Conservation (phyloP, 1,140 invertebrate species). For the Aphaenogaster rudis region DNA sequence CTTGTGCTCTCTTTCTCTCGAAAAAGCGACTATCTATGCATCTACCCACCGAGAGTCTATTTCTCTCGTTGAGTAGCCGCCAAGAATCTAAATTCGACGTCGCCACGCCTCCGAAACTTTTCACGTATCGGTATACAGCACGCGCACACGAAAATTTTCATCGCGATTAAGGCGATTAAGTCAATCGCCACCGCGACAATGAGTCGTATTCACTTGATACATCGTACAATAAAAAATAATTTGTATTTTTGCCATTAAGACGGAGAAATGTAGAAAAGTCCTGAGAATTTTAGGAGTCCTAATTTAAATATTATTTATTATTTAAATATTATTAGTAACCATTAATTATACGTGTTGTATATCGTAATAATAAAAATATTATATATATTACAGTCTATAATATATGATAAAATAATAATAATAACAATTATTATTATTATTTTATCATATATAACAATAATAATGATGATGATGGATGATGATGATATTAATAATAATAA, state of each 20-base stretch:
- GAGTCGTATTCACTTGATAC: not conserved
- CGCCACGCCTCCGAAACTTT: conserved; percentile 64
- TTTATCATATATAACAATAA: not conserved
- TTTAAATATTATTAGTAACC: not conserved
- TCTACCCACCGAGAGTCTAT: conserved; percentile 43
- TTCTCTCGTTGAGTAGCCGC: conserved; percentile 64
- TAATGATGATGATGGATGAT: too few relatives aligned
- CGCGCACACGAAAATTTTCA: conserved; percentile 24
- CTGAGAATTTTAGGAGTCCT: too few relatives aligned
- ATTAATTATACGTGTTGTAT: not conserved
- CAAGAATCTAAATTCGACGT: conserved; percentile 64
- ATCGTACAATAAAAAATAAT: not conserved
- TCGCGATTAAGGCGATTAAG: conserved; percentile 19
- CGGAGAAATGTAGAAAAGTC: not conserved
- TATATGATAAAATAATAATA: not conserved
- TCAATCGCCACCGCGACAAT: not conserved
- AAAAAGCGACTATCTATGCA: conserved; percentile 40
- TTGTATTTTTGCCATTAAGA: not conserved
- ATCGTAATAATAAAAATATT: not conserved
- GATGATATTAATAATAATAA: too few relatives aligned
- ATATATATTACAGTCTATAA: not conserved
- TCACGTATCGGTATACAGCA: conserved; percentile 41
- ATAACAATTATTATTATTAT: not conserved
- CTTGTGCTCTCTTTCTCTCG: conserved; percentile 11
- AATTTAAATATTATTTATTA: too few relatives aligned